Base-by-base conservation (phyloP, 2,888 invertebrate genomes). In the Poecilus cupreus region DNA sequence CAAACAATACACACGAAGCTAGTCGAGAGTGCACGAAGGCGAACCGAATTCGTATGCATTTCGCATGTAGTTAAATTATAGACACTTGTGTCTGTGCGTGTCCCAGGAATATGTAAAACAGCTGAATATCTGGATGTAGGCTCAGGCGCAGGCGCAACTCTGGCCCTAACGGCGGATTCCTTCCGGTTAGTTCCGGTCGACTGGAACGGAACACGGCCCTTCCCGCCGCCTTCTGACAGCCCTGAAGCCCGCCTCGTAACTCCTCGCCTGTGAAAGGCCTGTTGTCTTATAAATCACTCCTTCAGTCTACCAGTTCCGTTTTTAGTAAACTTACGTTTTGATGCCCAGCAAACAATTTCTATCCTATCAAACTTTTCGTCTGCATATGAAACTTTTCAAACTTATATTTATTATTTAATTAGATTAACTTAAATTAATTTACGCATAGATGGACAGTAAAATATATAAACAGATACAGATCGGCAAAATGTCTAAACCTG, bases 141-240 rank as follows among this genome's bases (percentile, higher is more conserved):
- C 13, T 3, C 18, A 60, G 26, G 24, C 60, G 54, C 76, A 49
- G 13, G 75, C 75, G 75, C 43, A 51, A 13, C 39, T 57, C 26
- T 22, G 20, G 22, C 74, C 51, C 32, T 75, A 75, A 51, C 75
- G 75, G 75, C 43, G 60, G 46, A 77, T 77, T 60, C 77, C 77
- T 77, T 77, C 77, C 77, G 64, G 78, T 64, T 46, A 16, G 64
- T 78, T 78, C 78, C 68, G 78, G 78, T 64, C 64, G 64, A 68
- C 32, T 68, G 64, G 64, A 68, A 68, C 64, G 64, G 64, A 68
- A 68, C 64, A 51, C 16, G 37, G 18, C 64, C 64, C 64, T 60
- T 32, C 46, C 46, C 32, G 32, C 32, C 32, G 32, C 32, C 32
- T 32, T 8, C 51, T 51, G 51, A 51, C 51, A 51, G 51, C 51